These are phyloP conservation scores for Bursaphelenchus okinawaensis DNA, from an alignment of 2,888 invertebrate species.

Conservation along the genomic window DNA sequence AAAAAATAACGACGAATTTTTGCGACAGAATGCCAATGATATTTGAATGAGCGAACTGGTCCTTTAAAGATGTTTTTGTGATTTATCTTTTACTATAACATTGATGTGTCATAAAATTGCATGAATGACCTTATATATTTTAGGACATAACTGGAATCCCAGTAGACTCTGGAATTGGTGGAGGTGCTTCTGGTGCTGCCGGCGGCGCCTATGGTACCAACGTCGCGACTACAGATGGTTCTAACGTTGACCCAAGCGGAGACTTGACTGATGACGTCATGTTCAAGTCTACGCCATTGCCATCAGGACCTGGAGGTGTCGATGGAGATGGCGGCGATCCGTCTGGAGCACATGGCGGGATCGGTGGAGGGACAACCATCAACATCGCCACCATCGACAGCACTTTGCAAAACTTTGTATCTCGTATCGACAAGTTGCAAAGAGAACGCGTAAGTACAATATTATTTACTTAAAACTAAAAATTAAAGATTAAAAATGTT, in stretches of 20 bases:
- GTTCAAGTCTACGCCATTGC: constrained; percentile 48
- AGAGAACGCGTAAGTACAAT: constrained; percentile 39
- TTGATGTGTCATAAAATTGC: not conserved
- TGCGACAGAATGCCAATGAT: no score
- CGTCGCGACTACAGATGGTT: constrained; percentile 11
- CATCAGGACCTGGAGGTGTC: constrained; percentile 23
- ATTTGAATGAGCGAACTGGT: no score
- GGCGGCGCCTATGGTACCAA: not conserved
- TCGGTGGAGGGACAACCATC: constrained; percentile 27
- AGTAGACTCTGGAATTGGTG: not conserved
- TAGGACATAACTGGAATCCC: not conserved
- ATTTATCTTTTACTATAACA: no score
- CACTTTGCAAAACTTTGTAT: constrained; percentile 46
- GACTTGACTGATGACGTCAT: constrained; percentile 28
- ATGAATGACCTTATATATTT: not conserved
- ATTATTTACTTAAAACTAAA: not conserved
- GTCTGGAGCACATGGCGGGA: no score
- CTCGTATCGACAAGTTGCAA: constrained; percentile 51
- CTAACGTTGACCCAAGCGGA: no score
- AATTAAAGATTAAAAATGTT: not conserved
- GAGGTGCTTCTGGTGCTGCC: not conserved
- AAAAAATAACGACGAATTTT: no score
- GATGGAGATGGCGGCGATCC: not conserved
- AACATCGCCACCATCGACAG: constrained; percentile 47
- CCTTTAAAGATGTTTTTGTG: not conserved